Evolutionary conservation across 2,797 vertebrate species (phyloP), one percentile per base, ranked within the genome.

Genomic region (Clamator glandarius): DNA sequence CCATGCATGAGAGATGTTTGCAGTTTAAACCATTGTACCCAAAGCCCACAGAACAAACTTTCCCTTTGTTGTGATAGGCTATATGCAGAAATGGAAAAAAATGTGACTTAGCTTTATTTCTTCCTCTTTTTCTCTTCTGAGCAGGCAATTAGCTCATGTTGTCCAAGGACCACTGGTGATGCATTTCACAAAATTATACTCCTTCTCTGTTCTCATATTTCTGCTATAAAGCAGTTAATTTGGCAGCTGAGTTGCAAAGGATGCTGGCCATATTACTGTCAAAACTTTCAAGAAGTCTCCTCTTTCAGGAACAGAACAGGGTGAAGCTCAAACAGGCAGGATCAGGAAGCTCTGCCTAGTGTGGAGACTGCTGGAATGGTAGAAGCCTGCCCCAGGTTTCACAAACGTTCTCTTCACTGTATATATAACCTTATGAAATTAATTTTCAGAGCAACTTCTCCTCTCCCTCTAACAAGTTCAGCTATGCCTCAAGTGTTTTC

Each of bases 61-160:
- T 25, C 5, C 18, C 11, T 42, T 85, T 44, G 6, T 46, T 31
- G 3, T 7, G 26, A 11, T 15, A 42, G 10, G 5, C 9, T 66
- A 6, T 19, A 31, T 19, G 11, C 20, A 83, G 24, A 66, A 84
- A 81, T 52, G 15, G 14, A 42, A 28, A 72, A 31, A 74, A 75
- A 17, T 1, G 0, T 9, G 1, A 17, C 13, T 77, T 33, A 2
- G 0, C 48, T 76, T 33, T 19, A 33, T 50, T 61, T 78, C 15
- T 75, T 63, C 14, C 54, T 12, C 59, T 36, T 62, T 54, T 10
- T 7, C 17, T 69, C 19, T 57, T 50, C n/a, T 66, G 26, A 39
- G 21, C 10, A 35, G 26, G 5, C 26, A 50, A 52, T 48, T 46
- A 52, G 6, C 20, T 50, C 23, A 4, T 11, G 6, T 24, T 82